A percentile compares a stretch with the other conserved stretches of the same genome.
These are phyloP conservation scores for Phainopepla nitens DNA, from an alignment of 2,113 vertebrate genomes.

Conservation along the genomic window DNA sequence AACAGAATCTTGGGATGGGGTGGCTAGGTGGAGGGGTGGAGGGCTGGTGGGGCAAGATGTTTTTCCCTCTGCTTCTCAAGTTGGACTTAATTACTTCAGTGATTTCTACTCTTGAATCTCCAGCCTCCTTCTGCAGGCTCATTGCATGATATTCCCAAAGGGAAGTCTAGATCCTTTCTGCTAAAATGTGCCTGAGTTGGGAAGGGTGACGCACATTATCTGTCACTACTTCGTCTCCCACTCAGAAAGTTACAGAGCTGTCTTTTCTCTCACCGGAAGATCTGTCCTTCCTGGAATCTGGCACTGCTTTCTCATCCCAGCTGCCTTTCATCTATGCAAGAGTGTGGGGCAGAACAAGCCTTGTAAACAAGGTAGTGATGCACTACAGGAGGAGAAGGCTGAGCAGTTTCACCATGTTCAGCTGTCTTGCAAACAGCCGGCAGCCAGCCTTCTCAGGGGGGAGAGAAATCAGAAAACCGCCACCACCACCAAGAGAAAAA, in stretches of 20 bases:
- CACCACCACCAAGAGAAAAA: neutral
- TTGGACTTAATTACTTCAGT: neutral
- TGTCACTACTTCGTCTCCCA: neutral
- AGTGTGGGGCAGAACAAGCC: neutral
- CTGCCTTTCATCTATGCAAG: neutral
- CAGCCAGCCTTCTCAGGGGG: neutral
- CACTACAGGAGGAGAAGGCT: neutral
- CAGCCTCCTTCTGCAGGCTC: neutral
- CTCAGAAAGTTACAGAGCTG: neutral
- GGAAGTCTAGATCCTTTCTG: neutral
- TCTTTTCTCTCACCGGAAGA: neutral
- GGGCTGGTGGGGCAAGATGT: neutral
- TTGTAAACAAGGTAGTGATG: constrained; percentile 22
- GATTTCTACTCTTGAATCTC: neutral
- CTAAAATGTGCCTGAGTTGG: neutral
- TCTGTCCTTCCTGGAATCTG: neutral
- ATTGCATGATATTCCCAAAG: neutral
- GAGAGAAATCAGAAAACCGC: neutral
- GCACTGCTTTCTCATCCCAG: neutral
- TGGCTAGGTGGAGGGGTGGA: neutral
- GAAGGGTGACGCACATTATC: neutral
- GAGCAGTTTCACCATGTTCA: neutral
- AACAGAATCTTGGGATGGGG: neutral
- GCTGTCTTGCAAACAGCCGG: neutral
- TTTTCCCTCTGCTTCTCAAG: neutral